Evolutionary conservation across 2,888 invertebrate species (phyloP).

Genomic region (Drosophila testacea): DNA sequence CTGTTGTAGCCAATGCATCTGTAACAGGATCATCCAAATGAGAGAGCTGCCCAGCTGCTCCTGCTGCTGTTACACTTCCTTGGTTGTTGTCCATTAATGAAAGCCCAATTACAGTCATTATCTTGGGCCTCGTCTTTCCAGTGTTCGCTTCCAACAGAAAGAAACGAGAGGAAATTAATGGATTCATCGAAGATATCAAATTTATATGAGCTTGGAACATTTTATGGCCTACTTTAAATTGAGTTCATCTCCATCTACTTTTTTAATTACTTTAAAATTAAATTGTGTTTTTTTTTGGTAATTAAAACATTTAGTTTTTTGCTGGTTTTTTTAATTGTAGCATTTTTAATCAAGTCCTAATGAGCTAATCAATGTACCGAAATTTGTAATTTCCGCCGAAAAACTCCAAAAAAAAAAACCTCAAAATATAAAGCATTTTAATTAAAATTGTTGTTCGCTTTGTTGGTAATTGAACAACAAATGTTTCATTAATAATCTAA

Average conservation of each 20-base stretch:
- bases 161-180: slow-evolving; percentile 33
- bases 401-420: neutral
- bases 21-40: slow-evolving; percentile 11
- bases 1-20: slow-evolving; percentile 25
- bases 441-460: slow-evolving; percentile 63
- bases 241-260: slow-evolving; percentile 13
- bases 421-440: slow-evolving; percentile 53
- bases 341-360: slow-evolving; percentile 70
- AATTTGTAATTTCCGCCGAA: slow-evolving; percentile 62
- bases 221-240: slow-evolving; percentile 29
- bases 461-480: slow-evolving; percentile 70
- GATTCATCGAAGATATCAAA: slow-evolving; percentile 17
- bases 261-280: slow-evolving; percentile 35
- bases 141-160: slow-evolving; percentile 5
- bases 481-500: slow-evolving; percentile 79
- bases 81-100: slow-evolving; percentile 42
- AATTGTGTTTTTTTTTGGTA: slow-evolving; percentile 40
- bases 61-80: neutral
- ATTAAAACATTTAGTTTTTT: slow-evolving; percentile 58
- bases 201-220: slow-evolving; percentile 15
- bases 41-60: neutral
- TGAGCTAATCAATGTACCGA: slow-evolving; percentile 70
- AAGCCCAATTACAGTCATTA: slow-evolving; percentile 32
- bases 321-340: slow-evolving; percentile 44
- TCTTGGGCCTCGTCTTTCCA: slow-evolving; percentile 27